Evolutionary conservation across 2,797 vertebrate species (phyloP).

Genomic region (Microctenopoma steveboyesi): DNA sequence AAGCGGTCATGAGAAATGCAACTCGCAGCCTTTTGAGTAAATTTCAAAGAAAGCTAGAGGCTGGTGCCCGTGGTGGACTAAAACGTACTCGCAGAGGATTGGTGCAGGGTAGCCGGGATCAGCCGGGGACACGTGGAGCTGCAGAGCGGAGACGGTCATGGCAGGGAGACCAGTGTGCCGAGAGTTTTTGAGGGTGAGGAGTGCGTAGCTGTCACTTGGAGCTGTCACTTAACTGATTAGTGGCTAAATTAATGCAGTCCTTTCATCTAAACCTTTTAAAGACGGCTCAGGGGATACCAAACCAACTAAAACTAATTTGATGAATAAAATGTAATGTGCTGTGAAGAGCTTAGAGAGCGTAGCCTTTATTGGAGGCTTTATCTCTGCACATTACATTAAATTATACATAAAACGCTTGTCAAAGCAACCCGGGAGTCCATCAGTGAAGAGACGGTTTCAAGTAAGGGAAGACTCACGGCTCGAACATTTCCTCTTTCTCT

Average conservation of each 20-base stretch:
- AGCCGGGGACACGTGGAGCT: slow-evolving; percentile 33
- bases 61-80: slow-evolving; percentile 25
- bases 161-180: slow-evolving; percentile 33
- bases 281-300: slow-evolving; percentile 79
- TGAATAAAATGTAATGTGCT: slow-evolving; percentile 83
- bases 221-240: slow-evolving; percentile 83
- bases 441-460: slow-evolving; percentile 68
- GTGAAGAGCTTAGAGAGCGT: slow-evolving; percentile 78
- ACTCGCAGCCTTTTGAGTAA: slow-evolving; percentile 6
- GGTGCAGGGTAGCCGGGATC: slow-evolving; percentile 14
- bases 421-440: slow-evolving; percentile 75
- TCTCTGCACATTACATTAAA: slow-evolving; percentile 81
- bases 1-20: slow-evolving; percentile 34
- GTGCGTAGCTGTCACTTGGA: slow-evolving; percentile 73
- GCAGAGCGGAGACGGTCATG: slow-evolving; percentile 15
- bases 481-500: slow-evolving; percentile 57
- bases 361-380: slow-evolving; percentile 78
- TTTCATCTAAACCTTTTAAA: slow-evolving; percentile 84
- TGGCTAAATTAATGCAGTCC: slow-evolving; percentile 81
- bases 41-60: slow-evolving; percentile 18
- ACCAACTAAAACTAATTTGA: slow-evolving; percentile 83
- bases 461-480: slow-evolving; percentile 58
- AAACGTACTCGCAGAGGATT: slow-evolving; percentile 4
- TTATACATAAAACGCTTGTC: slow-evolving; percentile 81
- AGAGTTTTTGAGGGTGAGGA: slow-evolving; percentile 55